phyloP scores from a whole-genome alignment of 2,888 invertebrate genomes.

The Dusona sp. region DNA sequence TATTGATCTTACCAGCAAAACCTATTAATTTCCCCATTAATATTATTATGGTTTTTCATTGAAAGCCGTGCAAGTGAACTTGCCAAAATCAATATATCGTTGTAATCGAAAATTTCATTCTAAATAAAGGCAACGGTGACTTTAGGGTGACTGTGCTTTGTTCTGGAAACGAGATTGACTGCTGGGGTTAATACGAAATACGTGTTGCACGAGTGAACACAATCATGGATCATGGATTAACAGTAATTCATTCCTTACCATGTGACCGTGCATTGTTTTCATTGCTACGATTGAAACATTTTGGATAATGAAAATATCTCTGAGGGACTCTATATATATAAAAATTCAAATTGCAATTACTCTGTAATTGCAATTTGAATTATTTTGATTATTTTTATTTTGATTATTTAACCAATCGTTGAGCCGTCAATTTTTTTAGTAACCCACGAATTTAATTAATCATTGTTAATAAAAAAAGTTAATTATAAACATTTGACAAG shows the following conservation, averaged over 20 bases:
- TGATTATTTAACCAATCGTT: neutral
- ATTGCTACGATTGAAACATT: constrained; percentile 14
- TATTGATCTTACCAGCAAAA: constrained; percentile 20
- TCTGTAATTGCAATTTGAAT: neutral
- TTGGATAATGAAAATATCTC: constrained; percentile 10
- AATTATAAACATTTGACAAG: neutral
- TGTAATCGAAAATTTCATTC: constrained; percentile 23
- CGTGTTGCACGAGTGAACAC: constrained; percentile 18
- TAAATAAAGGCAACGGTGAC: constrained; percentile 13
- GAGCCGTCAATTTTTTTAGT: neutral
- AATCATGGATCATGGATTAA: constrained; percentile 23
- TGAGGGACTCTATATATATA: neutral
- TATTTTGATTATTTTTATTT: neutral
- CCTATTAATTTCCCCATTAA: constrained; percentile 40
- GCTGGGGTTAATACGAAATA: neutral
- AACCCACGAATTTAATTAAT: neutral
- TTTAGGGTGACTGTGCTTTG: neutral
- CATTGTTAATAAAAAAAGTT: neutral
- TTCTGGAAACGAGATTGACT: constrained; percentile 1
- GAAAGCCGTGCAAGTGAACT: no score
- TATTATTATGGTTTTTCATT: constrained; percentile 10
- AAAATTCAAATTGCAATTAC: neutral
- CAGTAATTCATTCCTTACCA: constrained; percentile 6
- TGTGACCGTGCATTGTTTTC: constrained; percentile 7
- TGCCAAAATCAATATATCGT: constrained; percentile 9